These are phyloP conservation scores for Chelidonichthys spinosus DNA, from an alignment of 2,797 vertebrate genomes.

Conservation along the genomic window DNA sequence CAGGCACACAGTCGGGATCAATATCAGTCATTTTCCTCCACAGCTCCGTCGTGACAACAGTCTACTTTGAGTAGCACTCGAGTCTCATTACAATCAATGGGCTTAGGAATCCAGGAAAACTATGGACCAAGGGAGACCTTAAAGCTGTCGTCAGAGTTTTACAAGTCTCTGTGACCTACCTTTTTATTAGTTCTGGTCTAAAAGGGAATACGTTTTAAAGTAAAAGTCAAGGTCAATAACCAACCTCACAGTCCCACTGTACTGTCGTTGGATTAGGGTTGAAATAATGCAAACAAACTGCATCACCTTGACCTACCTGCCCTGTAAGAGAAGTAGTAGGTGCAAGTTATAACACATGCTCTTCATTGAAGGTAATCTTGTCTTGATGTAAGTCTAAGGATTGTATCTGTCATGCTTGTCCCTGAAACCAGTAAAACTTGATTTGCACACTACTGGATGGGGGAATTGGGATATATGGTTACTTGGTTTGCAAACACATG, in stretches of 20 bases:
- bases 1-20: slow-evolving; percentile 61
- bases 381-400: slow-evolving; percentile 12
- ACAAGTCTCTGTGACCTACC: slow-evolving; percentile 22
- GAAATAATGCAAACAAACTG: not conserved
- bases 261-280: slow-evolving; percentile 19
- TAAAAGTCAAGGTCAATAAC: not conserved
- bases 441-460: slow-evolving; percentile 51
- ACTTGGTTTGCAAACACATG: slow-evolving; percentile 29
- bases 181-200: slow-evolving; percentile 22
- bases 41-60: slow-evolving; percentile 50
- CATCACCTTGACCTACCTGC: slow-evolving; percentile 6
- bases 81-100: slow-evolving; percentile 50
- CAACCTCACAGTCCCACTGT: slow-evolving; percentile 8
- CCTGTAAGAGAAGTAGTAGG: slow-evolving; percentile 7
- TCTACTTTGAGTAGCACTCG: slow-evolving; percentile 46
- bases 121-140: slow-evolving; percentile 44
- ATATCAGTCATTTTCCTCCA: slow-evolving; percentile 59
- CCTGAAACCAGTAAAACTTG: slow-evolving; percentile 46
- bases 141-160: slow-evolving; percentile 36
- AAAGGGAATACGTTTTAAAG: slow-evolving; percentile 53
- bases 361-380: slow-evolving; percentile 18
- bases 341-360: slow-evolving; percentile 15
- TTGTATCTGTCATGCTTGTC: slow-evolving; percentile 30
- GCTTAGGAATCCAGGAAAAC: slow-evolving; percentile 46
- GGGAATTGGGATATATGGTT: slow-evolving; percentile 20